These are phyloP conservation scores for Octodonta nipae DNA, from an alignment of 2,888 invertebrate genomes.

Conservation along the genomic window DNA sequence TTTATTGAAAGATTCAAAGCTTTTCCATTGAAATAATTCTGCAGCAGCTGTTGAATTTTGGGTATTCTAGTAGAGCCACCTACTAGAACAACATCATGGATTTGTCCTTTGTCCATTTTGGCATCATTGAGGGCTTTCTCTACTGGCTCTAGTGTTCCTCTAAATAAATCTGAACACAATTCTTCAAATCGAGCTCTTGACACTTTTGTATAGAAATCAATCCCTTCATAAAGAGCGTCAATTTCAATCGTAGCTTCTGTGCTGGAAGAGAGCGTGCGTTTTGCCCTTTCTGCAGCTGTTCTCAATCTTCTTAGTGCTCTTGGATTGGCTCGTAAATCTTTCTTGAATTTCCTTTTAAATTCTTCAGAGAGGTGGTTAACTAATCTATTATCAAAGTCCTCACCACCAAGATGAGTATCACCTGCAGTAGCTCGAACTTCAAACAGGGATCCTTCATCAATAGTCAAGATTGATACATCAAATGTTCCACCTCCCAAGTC, in stretches of 20 bases:
- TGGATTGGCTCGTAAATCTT: conserved; percentile 47
- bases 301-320: conserved; percentile 55
- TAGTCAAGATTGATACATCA: conserved; percentile 71
- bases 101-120: conserved; percentile 58
- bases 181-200: conserved; percentile 66
- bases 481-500: conserved; percentile 56
- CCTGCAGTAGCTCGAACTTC: conserved; percentile 74
- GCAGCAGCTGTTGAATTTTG: conserved; percentile 59
- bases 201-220: conserved; percentile 59
- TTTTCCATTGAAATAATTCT: conserved; percentile 58
- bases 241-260: conserved; percentile 64
- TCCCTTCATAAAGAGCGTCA: conserved; percentile 60
- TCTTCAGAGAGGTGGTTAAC: conserved; percentile 49
- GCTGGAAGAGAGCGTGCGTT: conserved; percentile 63
- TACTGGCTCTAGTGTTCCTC: conserved; percentile 51
- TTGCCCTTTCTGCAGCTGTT: conserved; percentile 69
- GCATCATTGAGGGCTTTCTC: conserved; percentile 66
- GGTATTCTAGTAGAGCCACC: conserved; percentile 72
- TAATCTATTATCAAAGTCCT: conserved; percentile 49
- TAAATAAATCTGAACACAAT: conserved; percentile 55
- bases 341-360: conserved; percentile 57
- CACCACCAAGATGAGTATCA: conserved; percentile 72
- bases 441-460: conserved; percentile 71
- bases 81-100: conserved; percentile 68
- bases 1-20: conserved; percentile 30